phyloP scores from a whole-genome alignment of 2,888 invertebrate genomes.

The Pecten maximus region DNA sequence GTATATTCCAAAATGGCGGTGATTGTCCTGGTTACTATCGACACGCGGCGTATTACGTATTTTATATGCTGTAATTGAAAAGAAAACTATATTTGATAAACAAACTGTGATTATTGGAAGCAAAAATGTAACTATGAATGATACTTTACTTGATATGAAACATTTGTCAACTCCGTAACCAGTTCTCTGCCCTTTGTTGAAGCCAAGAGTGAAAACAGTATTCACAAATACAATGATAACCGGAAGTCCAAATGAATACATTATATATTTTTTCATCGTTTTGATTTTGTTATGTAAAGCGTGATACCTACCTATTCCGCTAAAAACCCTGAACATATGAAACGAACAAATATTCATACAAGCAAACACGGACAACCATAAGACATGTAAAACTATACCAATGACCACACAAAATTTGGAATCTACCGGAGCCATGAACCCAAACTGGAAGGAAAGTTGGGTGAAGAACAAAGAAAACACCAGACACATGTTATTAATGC shows the following conservation, averaged over 20 bases:
- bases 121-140: background rate
- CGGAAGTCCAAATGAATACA: constrained; percentile 1
- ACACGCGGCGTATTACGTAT: background rate
- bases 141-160: background rate
- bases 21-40: background rate
- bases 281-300: background rate
- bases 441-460: constrained; percentile 58
- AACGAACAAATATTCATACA: constrained; percentile 65
- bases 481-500: constrained; percentile 61
- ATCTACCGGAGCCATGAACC: constrained; percentile 35
- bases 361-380: constrained; percentile 59
- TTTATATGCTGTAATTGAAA: background rate
- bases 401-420: constrained; percentile 53
- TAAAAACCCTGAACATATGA: constrained; percentile 64
- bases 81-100: background rate
- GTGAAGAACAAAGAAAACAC: constrained; percentile 56
- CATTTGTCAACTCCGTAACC: constrained; percentile 18
- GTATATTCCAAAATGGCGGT: background rate
- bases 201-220: constrained; percentile 13
- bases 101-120: background rate
- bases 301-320: background rate
- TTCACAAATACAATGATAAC: background rate
- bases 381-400: constrained; percentile 61
- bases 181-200: background rate
- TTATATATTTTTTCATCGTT: background rate